These are phyloP conservation scores for Actinernus sp. DNA, from an alignment of 92 coral and sea anemone species.

Conservation along the genomic window DNA sequence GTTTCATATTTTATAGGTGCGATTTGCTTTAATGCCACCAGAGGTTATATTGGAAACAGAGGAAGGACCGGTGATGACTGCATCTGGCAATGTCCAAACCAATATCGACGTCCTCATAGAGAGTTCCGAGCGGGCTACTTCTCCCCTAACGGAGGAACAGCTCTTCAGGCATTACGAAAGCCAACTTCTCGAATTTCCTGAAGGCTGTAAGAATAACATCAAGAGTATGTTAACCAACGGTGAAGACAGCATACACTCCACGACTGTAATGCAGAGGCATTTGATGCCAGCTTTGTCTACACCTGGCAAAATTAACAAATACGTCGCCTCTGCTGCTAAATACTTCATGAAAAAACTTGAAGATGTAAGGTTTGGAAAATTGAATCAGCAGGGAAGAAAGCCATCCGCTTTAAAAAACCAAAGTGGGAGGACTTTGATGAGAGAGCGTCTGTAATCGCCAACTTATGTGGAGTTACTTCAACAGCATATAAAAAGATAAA, in stretches of 20 bases:
- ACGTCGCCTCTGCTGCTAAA: constrained; percentile 10
- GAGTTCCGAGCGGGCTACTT: neutral
- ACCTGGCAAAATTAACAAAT: constrained; percentile 11
- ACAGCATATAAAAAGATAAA: neutral
- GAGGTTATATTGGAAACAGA: constrained; percentile 7
- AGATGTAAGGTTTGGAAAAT: neutral
- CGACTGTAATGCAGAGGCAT: constrained; percentile 20
- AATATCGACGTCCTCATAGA: constrained; percentile 3
- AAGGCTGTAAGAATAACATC: constrained; percentile 4
- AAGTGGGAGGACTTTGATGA: constrained; percentile 1
- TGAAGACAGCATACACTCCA: constrained; percentile 1
- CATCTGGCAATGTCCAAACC: neutral
- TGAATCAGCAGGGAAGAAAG: neutral
- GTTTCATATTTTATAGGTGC: too few relatives aligned
- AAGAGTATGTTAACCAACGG: constrained; percentile 8
- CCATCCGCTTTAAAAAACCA: constrained; percentile 1
- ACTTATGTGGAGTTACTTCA: neutral
- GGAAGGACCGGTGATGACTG: neutral
- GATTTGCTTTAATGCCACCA: constrained; percentile 19
- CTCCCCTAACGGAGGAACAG: neutral
- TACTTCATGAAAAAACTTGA: constrained; percentile 14
- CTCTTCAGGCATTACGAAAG: neutral
- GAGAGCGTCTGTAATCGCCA: neutral
- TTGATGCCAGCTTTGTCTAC: constrained; percentile 7
- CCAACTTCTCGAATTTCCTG: constrained; percentile 5